Conservation (phyloP, 2,113 vertebrate genomes). For the Colossoma macropomum region DNA sequence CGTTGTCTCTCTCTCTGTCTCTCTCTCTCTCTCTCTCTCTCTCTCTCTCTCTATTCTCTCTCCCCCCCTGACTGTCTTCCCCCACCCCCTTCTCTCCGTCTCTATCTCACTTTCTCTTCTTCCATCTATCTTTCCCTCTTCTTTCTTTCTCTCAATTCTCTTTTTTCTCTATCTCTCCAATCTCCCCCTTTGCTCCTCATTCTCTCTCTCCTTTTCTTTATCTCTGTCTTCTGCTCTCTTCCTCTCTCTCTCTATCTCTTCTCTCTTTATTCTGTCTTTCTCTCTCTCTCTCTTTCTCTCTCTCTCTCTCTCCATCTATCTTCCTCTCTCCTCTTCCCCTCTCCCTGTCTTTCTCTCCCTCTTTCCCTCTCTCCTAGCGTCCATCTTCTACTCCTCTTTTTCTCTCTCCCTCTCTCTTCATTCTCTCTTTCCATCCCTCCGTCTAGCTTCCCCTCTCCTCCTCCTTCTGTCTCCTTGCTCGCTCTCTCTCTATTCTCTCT, state of each 20-base stretch:
- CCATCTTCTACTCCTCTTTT: neutral
- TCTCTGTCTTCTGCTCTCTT: too few relatives aligned
- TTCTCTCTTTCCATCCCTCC: neutral
- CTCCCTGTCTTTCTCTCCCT: neutral
- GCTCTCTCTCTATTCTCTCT: too few relatives aligned
- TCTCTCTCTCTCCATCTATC: too few relatives aligned
- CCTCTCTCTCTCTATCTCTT: too few relatives aligned
- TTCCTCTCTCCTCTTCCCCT: neutral
- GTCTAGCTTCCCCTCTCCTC: neutral
- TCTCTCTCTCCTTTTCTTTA: too few relatives aligned
- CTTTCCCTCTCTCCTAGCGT: neutral
- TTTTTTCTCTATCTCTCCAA: too few relatives aligned
- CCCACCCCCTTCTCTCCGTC: too few relatives aligned
- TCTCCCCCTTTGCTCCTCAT: too few relatives aligned
- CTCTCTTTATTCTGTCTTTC: too few relatives aligned
- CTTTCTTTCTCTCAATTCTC: too few relatives aligned
- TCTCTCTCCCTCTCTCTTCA: neutral
- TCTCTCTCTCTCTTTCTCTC: neutral
- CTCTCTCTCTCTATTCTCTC: neutral
- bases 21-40: slow-evolving; percentile 28
- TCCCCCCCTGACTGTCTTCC: slow-evolving; percentile 11
- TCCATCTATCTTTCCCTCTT: neutral
- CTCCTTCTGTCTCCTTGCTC: slow-evolving; percentile 68
- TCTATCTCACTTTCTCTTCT: neutral
- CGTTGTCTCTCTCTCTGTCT: too few relatives aligned